These are phyloP conservation scores for Sebastes cheni DNA, from an alignment of 2,797 vertebrate genomes.

Conservation along the genomic window DNA sequence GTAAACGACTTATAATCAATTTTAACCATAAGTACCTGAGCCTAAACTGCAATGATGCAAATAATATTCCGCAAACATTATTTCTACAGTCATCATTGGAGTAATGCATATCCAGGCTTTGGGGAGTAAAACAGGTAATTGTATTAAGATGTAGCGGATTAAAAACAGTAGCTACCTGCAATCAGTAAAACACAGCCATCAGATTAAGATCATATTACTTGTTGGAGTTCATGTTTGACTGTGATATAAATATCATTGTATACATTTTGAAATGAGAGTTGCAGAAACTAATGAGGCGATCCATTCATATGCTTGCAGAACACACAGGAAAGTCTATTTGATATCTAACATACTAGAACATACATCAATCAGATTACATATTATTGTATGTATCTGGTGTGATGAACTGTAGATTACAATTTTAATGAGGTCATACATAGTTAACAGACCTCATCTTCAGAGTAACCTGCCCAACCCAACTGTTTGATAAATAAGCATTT, in stretches of 20 bases:
- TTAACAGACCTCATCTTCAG: neutral
- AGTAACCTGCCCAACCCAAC: neutral
- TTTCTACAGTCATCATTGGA: neutral
- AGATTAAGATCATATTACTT: neutral
- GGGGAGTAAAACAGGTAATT: neutral
- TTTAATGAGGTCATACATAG: neutral
- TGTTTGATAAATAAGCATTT: neutral
- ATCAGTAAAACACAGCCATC: neutral
- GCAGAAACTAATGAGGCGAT: neutral
- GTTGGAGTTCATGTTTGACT: neutral
- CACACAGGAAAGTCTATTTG: neutral
- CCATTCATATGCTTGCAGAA: neutral
- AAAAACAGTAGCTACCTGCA: conserved; percentile 1
- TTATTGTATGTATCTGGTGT: neutral
- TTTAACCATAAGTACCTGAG: conserved; percentile 13
- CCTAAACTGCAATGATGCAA: conserved; percentile 4
- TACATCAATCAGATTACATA: neutral
- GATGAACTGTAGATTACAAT: neutral
- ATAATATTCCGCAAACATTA: neutral
- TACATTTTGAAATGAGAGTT: neutral
- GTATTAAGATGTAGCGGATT: neutral
- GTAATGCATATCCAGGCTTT: neutral
- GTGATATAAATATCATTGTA: neutral
- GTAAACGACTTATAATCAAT: neutral
- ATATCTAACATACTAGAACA: neutral